Conservation (phyloP, 2,113 vertebrate species). For the Loxodonta africana region DNA sequence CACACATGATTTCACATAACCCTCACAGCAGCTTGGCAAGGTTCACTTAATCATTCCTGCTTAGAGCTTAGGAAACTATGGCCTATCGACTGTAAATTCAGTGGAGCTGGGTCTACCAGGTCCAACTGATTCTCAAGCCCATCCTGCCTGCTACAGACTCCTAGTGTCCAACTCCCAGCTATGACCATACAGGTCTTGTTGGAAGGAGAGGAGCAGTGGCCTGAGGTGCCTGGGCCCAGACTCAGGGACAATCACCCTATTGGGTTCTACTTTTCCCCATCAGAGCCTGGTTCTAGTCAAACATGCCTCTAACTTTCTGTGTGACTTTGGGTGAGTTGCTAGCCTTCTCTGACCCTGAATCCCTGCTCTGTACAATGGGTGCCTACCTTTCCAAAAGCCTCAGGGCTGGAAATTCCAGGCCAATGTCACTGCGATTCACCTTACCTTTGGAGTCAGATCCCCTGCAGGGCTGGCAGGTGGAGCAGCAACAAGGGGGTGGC, state of each 20-base stretch:
- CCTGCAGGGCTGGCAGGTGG: constrained; percentile 67
- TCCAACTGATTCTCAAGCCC: background rate
- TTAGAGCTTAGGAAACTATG: background rate
- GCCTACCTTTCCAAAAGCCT: background rate
- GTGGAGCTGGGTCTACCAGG: background rate
- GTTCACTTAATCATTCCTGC: background rate
- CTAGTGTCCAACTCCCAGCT: background rate
- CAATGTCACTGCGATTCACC: background rate
- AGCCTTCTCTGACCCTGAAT: background rate
- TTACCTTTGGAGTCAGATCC: constrained; percentile 78
- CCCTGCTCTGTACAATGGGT: background rate
- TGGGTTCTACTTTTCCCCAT: background rate
- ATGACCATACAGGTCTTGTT: background rate
- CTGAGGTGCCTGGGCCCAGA: background rate
- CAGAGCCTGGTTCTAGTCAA: background rate
- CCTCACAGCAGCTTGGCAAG: background rate
- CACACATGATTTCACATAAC: background rate
- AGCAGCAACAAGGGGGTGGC: constrained; percentile 84
- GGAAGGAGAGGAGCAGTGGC: background rate
- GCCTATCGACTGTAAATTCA: background rate
- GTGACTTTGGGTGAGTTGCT: background rate
- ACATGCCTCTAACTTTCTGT: background rate
- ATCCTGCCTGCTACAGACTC: background rate
- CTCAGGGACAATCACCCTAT: too few relatives aligned
- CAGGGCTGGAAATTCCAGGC: background rate